Evolutionary conservation across 2,797 vertebrate genomes (phyloP), one percentile per base, ranked within the genome.

Genomic region (Sebastolobus alascanus): DNA sequence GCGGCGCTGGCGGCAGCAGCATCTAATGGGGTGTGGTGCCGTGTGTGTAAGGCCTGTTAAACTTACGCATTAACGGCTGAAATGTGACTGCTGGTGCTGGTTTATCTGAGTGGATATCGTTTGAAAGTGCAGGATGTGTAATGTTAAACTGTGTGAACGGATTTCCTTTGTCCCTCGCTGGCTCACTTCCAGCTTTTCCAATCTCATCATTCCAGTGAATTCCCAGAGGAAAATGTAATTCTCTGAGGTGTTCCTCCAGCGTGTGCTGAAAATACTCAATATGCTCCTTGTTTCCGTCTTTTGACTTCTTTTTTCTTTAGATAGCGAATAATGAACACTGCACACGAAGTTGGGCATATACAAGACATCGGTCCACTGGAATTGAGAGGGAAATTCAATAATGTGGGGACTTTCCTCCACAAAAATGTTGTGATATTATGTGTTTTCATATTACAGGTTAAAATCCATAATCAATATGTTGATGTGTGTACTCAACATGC

Each of bases 21-120:
- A 40, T 2, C 67, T 84, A 72, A 90, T 85, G 71, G 84, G 89
- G 73, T 85, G 84, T 31, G 87, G 87, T 87, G 80, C 71, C 46
- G 10, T 73, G 77, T 73, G 77, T 85, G 46, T 25, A 50, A 68
- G 20, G 58, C 68, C 75, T 74, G 76, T 87, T 80, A 77, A 75
- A 76, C 79, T 38, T 68, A 64, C 61, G 59, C 71, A 67, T 77
- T 43, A 80, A 65, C 31, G 29, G 74, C 83, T 66, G 25, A 73
- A 73, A 38, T 70, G 29, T 68, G 38, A 52, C 54, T 63, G 67
- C n/a, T 35, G 56, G 2, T 63, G 67, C n/a, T 35, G 56, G 8
- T 68, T 68, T 55, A 40, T 70, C 37, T 68, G 20, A 27, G 16
- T 66, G 60, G 5, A 65, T 66, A 13, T 43, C 12, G 2, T 37